Conservation (phyloP, 2,113 vertebrate species). For the Oophaga pumilio region DNA sequence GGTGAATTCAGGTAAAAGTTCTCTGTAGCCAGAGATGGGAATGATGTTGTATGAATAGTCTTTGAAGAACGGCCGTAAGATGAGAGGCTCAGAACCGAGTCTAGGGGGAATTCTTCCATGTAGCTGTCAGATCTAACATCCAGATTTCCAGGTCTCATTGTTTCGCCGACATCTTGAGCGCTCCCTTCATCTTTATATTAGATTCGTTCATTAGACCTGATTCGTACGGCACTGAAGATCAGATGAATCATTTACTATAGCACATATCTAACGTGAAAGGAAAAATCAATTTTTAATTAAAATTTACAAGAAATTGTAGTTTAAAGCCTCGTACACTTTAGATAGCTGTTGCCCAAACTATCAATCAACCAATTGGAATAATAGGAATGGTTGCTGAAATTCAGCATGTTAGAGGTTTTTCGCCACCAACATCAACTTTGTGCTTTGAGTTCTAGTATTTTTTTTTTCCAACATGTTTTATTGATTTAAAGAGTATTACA, state of each 20-base stretch:
- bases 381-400: no score
- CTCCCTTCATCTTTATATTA: neutral
- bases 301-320: no score
- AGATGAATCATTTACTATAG: no score
- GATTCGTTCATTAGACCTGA: neutral
- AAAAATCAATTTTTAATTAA: neutral
- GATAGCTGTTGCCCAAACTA: no score
- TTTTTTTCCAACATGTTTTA: no score
- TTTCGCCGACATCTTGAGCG: neutral
- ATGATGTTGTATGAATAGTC: neutral
- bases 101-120: neutral
- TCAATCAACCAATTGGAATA: no score
- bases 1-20: neutral
- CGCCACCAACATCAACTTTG: no score
- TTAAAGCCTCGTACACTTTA: no score
- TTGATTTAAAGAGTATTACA: no score
- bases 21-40: neutral
- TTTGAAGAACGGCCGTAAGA: neutral
- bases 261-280: neutral
- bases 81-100: neutral
- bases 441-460: no score
- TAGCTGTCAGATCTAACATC: conserved; percentile 13
- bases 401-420: no score
- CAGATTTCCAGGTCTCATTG: neutral
- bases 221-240: neutral